phyloP scores from a whole-genome alignment of 2,113 vertebrate genomes.

The Apaloderma vittatum region DNA sequence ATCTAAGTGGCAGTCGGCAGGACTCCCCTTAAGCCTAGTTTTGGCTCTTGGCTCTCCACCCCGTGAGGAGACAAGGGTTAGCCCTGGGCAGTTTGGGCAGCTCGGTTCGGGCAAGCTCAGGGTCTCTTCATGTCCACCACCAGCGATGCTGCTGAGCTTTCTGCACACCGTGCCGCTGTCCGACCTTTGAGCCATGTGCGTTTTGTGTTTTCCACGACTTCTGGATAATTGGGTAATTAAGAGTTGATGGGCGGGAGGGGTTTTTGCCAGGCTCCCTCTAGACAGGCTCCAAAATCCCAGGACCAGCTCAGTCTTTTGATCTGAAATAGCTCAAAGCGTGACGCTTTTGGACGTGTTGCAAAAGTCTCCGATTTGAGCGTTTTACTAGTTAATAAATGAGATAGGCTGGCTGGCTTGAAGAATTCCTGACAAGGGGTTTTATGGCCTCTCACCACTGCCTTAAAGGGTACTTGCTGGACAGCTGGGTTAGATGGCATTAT shows the following conservation, averaged over 20 bases:
- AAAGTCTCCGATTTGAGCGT: not conserved
- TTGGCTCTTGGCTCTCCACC: not conserved
- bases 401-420: not conserved
- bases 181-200: not conserved
- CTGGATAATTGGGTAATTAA: not conserved
- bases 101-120: not conserved
- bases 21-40: not conserved
- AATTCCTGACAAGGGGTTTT: slow-evolving; percentile 6
- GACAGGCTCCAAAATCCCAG: not conserved
- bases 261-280: not conserved
- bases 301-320: not conserved
- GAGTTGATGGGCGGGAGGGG: not conserved
- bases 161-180: not conserved
- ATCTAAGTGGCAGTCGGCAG: not conserved
- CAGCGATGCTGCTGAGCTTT: not conserved
- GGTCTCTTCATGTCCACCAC: not conserved
- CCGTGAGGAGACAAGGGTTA: not conserved
- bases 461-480: not conserved
- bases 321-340: not conserved
- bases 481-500: not conserved
- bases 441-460: slow-evolving; percentile 19
- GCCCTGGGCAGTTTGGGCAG: not conserved
- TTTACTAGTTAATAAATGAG: slow-evolving; percentile 15
- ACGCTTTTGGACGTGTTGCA: not conserved
- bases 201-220: not conserved